Base-by-base conservation (phyloP, 2,113 vertebrate species). In the Clarias gariepinus region DNA sequence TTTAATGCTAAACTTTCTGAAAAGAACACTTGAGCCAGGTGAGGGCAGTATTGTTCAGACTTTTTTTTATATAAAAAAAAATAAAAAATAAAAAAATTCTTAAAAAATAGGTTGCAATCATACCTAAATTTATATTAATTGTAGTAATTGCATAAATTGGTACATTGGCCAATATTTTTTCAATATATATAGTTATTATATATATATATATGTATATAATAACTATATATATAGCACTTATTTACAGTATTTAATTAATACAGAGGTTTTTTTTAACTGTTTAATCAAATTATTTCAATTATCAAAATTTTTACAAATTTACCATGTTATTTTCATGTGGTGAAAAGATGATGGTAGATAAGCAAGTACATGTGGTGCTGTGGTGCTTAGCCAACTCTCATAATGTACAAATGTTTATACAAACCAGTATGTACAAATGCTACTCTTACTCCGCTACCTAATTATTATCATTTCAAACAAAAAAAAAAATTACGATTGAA, bases 41-140 rank as follows among this genome's bases (percentile, higher is more conserved):
- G 82, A 83, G 82, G 82, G 64, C 82, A 83, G 82, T 71, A 23
- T 73, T 71, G 66, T 0, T 28, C 64, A 55, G 52, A 47, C 13
- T 30, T 12, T 64, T 16, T 82, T 41, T 71, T n/a, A n/a, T n/a
- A n/a, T n/a, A n/a, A n/a, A n/a, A n/a, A n/a, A n/a, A n/a, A n/a
- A n/a, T n/a, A n/a, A n/a, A n/a, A n/a, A n/a, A n/a, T n/a, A n/a
- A n/a, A n/a, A n/a, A n/a, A n/a, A 60, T 30, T 58, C 16, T 19
- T 30, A 12, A 4, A 18, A 80, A 4, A 25, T 15, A 15, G 41
- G 21, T 63, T 41, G 63, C 4, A 55, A 68, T 53, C 23, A 21
- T 30, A 19, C 8, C 18, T 21, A 3, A 68, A 53, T 53, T 68
- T 11, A 64, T 82, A 53, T 53, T 68, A 19, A 64, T 82, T 82